These are phyloP conservation scores for Gryon sp. DNA, from an alignment of 1,140 invertebrate species.

Conservation along the genomic window DNA sequence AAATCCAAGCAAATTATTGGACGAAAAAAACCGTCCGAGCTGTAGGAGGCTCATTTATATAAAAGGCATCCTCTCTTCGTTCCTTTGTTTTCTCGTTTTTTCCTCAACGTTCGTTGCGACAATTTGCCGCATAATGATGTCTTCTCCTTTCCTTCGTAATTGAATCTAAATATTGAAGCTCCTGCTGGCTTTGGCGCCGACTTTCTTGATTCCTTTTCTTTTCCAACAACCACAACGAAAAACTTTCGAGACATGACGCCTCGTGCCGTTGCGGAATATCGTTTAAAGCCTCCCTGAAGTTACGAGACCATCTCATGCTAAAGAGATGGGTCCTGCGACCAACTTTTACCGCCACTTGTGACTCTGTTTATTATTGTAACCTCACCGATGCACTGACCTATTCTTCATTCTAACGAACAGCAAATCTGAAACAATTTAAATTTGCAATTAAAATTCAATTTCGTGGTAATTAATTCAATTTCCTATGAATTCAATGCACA, in stretches of 20 bases:
- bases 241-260: slow-evolving; percentile 75
- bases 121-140: slow-evolving; percentile 74
- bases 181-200: slow-evolving; percentile 68
- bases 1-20: slow-evolving; percentile 31
- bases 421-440: slow-evolving; percentile 2
- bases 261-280: slow-evolving; percentile 68
- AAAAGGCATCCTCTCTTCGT: slow-evolving; percentile 26
- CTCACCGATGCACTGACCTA: background rate
- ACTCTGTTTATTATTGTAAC: slow-evolving; percentile 60
- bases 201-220: slow-evolving; percentile 67
- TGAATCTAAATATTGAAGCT: slow-evolving; percentile 78
- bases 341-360: slow-evolving; percentile 51
- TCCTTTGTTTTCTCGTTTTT: slow-evolving; percentile 43
- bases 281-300: slow-evolving; percentile 70
- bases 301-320: slow-evolving; percentile 67
- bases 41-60: slow-evolving; percentile 49
- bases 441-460: background rate
- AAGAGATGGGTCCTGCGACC: slow-evolving; percentile 58
- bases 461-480: too few species aligned
- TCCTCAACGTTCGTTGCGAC: slow-evolving; percentile 54
- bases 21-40: slow-evolving; percentile 22
- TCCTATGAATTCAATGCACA: too few species aligned
- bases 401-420: slow-evolving; percentile 15
- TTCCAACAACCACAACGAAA: slow-evolving; percentile 56
- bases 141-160: slow-evolving; percentile 72